These are phyloP conservation scores for Cathartes aura DNA, from an alignment of 2,113 vertebrate genomes.

Conservation along the genomic window DNA sequence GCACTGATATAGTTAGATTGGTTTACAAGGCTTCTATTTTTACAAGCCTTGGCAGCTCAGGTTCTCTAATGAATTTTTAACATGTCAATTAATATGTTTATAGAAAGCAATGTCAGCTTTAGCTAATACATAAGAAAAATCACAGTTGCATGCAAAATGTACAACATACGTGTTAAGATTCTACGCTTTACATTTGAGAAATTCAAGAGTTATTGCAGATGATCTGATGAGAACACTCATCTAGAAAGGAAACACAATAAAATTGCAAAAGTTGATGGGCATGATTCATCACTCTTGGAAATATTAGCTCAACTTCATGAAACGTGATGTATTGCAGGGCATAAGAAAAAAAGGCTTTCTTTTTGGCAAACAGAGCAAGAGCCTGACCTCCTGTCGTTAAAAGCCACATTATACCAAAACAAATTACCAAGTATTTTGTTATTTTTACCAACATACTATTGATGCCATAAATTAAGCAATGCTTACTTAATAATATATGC, in stretches of 20 bases:
- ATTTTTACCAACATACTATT: background rate
- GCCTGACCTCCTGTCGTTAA: background rate
- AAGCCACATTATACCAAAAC: background rate
- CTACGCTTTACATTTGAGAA: background rate
- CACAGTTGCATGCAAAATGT: conserved; percentile 58
- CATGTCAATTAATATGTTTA: conserved; percentile 41
- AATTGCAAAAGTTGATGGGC: background rate
- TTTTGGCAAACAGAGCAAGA: background rate
- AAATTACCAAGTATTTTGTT: background rate
- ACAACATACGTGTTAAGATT: background rate
- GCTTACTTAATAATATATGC: background rate
- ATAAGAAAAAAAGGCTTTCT: background rate
- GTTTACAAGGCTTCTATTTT: conserved; percentile 62
- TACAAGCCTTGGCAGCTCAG: conserved; percentile 51
- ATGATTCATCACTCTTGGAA: background rate
- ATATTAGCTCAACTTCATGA: background rate
- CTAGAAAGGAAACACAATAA: background rate
- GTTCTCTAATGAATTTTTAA: conserved; percentile 72
- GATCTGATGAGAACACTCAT: background rate
- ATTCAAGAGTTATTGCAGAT: background rate
- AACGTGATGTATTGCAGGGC: background rate
- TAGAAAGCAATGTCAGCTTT: conserved; percentile 49
- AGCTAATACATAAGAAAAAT: conserved; percentile 60
- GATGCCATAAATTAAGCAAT: background rate
- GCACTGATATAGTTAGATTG: conserved; percentile 69